Base-by-base conservation (phyloP, 2,888 invertebrate species). In the Empis stercorea region DNA sequence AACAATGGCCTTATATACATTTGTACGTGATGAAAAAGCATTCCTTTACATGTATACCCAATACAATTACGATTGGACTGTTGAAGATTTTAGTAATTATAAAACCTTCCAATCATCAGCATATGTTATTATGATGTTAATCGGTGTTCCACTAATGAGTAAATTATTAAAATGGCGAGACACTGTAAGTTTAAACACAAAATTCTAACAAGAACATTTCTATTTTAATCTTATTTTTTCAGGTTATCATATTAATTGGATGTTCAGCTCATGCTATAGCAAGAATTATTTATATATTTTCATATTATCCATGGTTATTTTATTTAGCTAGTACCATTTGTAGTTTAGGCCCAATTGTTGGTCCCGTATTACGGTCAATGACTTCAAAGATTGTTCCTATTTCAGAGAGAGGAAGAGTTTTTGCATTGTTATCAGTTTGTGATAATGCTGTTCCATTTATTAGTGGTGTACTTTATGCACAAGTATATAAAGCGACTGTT, bases 11-110 rank as follows among this genome's bases (percentile, higher is more conserved):
- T 71, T 86, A 44, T 88, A 87, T 57, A 84, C 86, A 43, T 87
- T 87, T 61, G 87, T 87, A 64, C 75, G 87, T 61, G 89, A 89
- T 61, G 89, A 91, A 60, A 80, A 79, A 52, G 78, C 78, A 16
- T 81, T 85, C 60, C 74, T 82, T 59, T 87, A 80, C 56, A 64
- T 89, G 43, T 91, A 86, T 60, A 81, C 86, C 0, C 76, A 78
- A 45, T 70, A 77, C 32, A 80, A 80, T 34, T 83, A 88, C 58
- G 64, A 77, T 47, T 89, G 89, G 88, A 73, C 77, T 41, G 71
- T 81, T 2, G 68, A 73, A 1, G 71, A 74, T 11, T 87, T 76
- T 60, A 89, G 88, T 58, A 72, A 76, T 53, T 89, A 86, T 57
- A 74, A 79, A 56, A 85, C 85, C 1, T 83, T 80, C 56, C 78